Percentiles rank a stretch among this genome's conserved stretches.
These are phyloP conservation scores for Oryzias sinensis DNA, from an alignment of 2,797 vertebrate species.

Conservation along the genomic window DNA sequence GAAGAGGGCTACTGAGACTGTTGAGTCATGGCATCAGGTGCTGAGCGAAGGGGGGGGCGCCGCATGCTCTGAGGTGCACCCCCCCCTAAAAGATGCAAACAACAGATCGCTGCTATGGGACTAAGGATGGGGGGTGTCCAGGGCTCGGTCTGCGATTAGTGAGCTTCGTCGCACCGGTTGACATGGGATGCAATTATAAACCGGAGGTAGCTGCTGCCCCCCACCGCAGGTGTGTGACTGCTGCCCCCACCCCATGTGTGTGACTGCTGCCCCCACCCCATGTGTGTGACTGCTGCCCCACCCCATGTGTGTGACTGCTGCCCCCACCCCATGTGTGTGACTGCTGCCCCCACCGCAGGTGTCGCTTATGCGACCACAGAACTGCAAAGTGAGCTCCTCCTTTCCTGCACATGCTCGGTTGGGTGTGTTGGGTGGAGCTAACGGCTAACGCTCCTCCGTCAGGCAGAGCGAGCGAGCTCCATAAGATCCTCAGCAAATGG, in stretches of 20 bases:
- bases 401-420: constrained; percentile 7
- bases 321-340: constrained; percentile 47
- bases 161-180: constrained; percentile 63
- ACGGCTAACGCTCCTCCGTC: constrained; percentile 29
- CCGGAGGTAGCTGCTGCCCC: constrained; percentile 60
- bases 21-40: constrained; percentile 58
- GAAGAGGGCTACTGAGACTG: constrained; percentile 52
- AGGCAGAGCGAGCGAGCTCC: constrained; percentile 61
- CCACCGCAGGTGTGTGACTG: constrained; percentile 49
- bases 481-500: constrained; percentile 72
- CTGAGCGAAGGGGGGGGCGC: constrained; percentile 45
- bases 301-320: constrained; percentile 26
- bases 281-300: constrained; percentile 46
- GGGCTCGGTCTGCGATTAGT: constrained; percentile 61
- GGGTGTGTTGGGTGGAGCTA: constrained; percentile 19
- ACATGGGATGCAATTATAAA: constrained; percentile 76
- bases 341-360: constrained; percentile 61
- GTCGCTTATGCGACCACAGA: constrained; percentile 69
- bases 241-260: constrained; percentile 9
- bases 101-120: constrained; percentile 24
- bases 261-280: constrained; percentile 58
- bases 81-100: constrained; percentile 30
- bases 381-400: constrained; percentile 53
- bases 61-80: constrained; percentile 22
- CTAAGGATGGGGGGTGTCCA: constrained; percentile 10